These are phyloP conservation scores for Drosophila sordidula DNA, from an alignment of 2,888 invertebrate species.

Conservation along the genomic window DNA sequence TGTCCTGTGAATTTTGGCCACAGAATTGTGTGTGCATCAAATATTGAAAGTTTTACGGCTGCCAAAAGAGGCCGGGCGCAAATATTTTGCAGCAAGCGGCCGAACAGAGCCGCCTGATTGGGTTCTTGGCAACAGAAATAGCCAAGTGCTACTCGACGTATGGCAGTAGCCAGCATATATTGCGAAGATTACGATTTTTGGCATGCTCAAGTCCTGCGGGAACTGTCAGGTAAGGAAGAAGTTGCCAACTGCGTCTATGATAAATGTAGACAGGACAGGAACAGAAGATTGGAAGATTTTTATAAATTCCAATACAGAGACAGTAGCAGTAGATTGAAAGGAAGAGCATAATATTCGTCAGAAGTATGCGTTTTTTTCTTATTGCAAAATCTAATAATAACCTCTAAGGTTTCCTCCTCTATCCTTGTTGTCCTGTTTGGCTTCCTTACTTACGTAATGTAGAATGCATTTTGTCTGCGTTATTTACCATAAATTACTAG, in stretches of 20 bases:
- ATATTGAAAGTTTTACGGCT: conserved; percentile 68
- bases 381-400: too few relatives aligned
- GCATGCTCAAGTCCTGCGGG: conserved; percentile 18
- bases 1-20: conserved; percentile 72
- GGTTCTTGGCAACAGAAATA: conserved; percentile 60
- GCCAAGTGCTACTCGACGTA: too few relatives aligned
- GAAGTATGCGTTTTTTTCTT: too few relatives aligned
- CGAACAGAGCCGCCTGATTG: conserved; percentile 54
- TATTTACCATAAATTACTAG: conserved; percentile 62
- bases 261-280: conserved; percentile 4
- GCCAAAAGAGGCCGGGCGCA: conserved; percentile 39
- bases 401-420: conserved; percentile 31
- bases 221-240: conserved; percentile 7
- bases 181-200: conserved; percentile 25
- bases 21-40: conserved; percentile 56
- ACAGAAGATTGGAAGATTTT: too few relatives aligned
- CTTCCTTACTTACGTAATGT: conserved; percentile 43
- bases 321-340: too few relatives aligned
- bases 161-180: conserved; percentile 15
- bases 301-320: too few relatives aligned
- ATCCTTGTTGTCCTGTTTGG: conserved; percentile 15
- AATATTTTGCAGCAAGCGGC: conserved; percentile 30
- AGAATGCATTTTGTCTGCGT: conserved; percentile 36
- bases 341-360: too few relatives aligned
- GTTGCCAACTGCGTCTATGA: conserved; percentile 7